Conservation (phyloP, 2,113 vertebrate species). For the Daubentonia madagascariensis region DNA sequence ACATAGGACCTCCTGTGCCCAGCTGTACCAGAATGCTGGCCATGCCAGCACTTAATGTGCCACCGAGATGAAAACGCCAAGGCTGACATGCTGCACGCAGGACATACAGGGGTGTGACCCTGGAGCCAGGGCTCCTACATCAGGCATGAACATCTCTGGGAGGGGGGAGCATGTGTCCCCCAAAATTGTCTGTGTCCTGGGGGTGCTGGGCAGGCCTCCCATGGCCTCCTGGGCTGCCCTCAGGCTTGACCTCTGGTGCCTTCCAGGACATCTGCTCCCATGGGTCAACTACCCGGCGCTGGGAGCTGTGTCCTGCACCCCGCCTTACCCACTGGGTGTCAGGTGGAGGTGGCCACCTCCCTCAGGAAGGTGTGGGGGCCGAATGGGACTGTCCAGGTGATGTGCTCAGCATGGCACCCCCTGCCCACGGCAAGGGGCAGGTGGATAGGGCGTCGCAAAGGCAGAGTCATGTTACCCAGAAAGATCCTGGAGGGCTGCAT, state of each 20-base stretch:
- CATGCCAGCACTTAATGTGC: rapidly evolving
- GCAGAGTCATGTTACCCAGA: background rate
- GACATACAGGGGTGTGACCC: background rate
- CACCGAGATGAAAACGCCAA: background rate
- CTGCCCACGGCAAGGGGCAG: background rate
- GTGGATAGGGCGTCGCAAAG: rapidly evolving
- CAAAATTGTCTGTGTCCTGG: background rate
- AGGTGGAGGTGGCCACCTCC: too few relatives aligned
- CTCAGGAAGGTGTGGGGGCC: background rate
- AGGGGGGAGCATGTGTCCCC: background rate
- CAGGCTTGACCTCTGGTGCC: background rate
- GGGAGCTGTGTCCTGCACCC: background rate
- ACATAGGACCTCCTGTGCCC: background rate
- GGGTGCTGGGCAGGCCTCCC: background rate
- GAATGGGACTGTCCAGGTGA: background rate
- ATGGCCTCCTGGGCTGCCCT: background rate
- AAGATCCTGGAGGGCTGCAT: background rate
- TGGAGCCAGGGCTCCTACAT: background rate
- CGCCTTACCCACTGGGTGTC: background rate
- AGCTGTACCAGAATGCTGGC: background rate
- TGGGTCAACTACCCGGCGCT: background rate
- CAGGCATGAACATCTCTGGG: background rate
- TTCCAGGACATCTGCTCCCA: background rate
- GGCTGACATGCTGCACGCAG: rapidly evolving
- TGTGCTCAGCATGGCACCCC: background rate